phyloP scores from a whole-genome alignment of 2,888 invertebrate species.

The Didymodactylos carnosus region DNA sequence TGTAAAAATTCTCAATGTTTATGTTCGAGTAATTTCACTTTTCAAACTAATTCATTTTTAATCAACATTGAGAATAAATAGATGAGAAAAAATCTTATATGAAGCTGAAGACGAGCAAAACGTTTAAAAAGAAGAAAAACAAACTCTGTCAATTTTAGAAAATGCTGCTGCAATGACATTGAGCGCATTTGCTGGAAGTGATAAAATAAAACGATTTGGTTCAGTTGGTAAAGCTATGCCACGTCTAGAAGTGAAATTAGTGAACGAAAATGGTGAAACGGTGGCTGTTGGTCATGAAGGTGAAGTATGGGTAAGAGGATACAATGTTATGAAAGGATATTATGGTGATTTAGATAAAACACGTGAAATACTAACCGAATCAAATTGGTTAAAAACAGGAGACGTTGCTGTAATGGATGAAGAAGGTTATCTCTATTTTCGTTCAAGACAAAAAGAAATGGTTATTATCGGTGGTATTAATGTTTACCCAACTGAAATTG shows the following conservation, averaged over 20 bases:
- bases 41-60: not conserved
- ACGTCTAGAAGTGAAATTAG: slow-evolving; percentile 6
- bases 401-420: slow-evolving; percentile 11
- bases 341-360: slow-evolving; percentile 11
- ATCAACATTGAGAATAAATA: not conserved
- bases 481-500: slow-evolving; percentile 14
- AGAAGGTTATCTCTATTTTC: slow-evolving; percentile 11
- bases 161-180: not conserved
- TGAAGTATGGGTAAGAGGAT: slow-evolving; percentile 2
- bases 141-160: not conserved
- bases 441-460: slow-evolving; percentile 2
- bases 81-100: not conserved
- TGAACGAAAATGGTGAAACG: not conserved
- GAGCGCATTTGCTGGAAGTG: not conserved
- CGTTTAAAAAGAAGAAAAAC: not conserved
- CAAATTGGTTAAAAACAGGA: slow-evolving; percentile 9
- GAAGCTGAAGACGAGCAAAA: not conserved
- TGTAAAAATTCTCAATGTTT: not conserved
- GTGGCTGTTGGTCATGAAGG: slow-evolving; percentile 2
- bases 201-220: not conserved
- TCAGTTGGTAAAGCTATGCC: slow-evolving; percentile 5
- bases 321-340: slow-evolving; percentile 1
- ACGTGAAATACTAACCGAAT: not conserved
- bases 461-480: slow-evolving; percentile 12
- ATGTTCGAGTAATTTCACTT: no score